phyloP scores from a whole-genome alignment of 2,113 vertebrate species.

The Rhea pennata region DNA sequence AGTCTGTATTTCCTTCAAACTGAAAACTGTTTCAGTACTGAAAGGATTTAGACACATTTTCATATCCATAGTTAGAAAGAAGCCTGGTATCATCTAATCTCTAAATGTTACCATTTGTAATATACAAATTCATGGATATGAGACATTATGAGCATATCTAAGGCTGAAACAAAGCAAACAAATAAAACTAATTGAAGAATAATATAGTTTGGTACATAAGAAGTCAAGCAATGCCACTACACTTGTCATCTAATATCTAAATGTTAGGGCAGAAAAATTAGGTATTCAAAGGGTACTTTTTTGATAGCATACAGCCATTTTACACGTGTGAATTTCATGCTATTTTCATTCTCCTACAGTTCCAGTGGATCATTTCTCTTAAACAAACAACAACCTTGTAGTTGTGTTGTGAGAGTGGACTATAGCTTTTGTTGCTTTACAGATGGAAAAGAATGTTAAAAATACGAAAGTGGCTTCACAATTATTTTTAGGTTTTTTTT shows the following conservation, averaged over 20 bases:
- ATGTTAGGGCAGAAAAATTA: not conserved
- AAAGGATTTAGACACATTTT: not conserved
- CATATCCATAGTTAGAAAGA: not conserved
- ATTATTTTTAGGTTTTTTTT: not conserved
- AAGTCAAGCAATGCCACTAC: not conserved
- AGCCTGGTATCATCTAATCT: not conserved
- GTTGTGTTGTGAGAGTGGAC: not conserved
- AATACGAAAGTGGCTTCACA: not conserved
- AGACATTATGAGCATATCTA: not conserved
- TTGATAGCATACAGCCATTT: not conserved
- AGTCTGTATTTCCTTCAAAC: not conserved
- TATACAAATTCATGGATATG: not conserved
- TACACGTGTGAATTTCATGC: not conserved
- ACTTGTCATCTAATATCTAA: not conserved
- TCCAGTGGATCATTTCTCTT: not conserved
- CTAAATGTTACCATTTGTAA: not conserved
- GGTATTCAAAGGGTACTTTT: not conserved
- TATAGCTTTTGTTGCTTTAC: not conserved
- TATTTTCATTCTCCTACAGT: not conserved
- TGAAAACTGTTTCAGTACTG: not conserved
- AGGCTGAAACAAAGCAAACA: not conserved
- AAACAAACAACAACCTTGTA: not conserved
- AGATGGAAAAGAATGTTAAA: not conserved
- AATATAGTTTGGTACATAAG: not conserved
- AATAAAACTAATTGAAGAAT: not conserved